These are phyloP conservation scores for Galerucella calmariensis DNA, from an alignment of 2,888 invertebrate genomes.

Conservation along the genomic window DNA sequence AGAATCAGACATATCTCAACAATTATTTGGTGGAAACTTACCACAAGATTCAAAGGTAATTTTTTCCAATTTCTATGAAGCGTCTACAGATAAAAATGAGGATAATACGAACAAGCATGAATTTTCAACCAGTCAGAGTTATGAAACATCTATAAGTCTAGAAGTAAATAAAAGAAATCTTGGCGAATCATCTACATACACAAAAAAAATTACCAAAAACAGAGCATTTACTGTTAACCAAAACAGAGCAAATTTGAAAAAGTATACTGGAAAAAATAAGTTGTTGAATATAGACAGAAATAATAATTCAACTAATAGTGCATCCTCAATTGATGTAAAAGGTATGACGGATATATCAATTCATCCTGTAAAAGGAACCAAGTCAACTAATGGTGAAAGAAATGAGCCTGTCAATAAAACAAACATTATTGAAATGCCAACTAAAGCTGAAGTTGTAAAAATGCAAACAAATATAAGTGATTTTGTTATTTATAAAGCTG, in stretches of 20 bases:
- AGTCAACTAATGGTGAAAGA: background rate
- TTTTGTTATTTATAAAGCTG: constrained; percentile 52
- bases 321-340: background rate
- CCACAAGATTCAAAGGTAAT: constrained; percentile 52
- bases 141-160: constrained; percentile 59
- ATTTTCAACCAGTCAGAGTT: constrained; percentile 42
- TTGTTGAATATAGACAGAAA: background rate
- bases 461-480: constrained; percentile 37
- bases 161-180: constrained; percentile 64
- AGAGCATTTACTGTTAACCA: background rate
- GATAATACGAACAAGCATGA: constrained; percentile 33
- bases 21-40: constrained; percentile 48
- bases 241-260: background rate
- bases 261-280: background rate
- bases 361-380: background rate
- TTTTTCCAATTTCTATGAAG: constrained; percentile 57
- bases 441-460: constrained; percentile 19
- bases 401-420: background rate
- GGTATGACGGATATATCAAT: background rate
- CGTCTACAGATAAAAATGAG: constrained; percentile 45
- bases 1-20: constrained; percentile 50
- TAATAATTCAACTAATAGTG: background rate
- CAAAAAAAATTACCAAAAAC: constrained; percentile 12
- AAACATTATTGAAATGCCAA: constrained; percentile 2
- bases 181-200: constrained; percentile 8